Percentiles rank a stretch among this genome's conserved stretches.
These are phyloP conservation scores for Capreolus pygargus DNA, from an alignment of 2,113 vertebrate species.

Conservation along the genomic window DNA sequence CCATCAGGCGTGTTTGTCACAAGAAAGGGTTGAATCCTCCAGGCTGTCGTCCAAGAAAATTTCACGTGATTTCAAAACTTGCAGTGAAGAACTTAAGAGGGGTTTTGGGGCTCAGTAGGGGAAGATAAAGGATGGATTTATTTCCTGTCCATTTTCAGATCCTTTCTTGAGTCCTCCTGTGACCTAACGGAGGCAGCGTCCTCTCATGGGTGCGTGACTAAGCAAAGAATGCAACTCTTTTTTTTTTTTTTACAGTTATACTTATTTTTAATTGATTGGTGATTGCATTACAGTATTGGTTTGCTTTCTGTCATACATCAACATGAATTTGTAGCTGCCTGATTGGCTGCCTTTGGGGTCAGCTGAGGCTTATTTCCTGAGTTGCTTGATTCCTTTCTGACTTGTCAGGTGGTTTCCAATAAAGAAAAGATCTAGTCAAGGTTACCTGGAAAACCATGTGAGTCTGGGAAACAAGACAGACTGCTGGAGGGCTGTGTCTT, in stretches of 20 bases:
- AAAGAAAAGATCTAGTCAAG: neutral
- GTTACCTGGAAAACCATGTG: neutral
- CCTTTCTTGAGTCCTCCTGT: neutral
- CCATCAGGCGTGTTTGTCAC: neutral
- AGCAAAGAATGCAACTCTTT: neutral
- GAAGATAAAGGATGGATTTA: neutral
- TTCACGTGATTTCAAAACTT: neutral
- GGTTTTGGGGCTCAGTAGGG: neutral
- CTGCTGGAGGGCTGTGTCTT: neutral
- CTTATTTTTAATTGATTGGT: neutral
- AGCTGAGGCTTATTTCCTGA: constrained; percentile 12
- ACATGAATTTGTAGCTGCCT: neutral
- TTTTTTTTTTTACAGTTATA: neutral
- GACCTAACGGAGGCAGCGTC: neutral
- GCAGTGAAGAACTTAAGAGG: neutral
- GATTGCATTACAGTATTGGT: neutral
- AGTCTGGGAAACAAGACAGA: constrained; percentile 19
- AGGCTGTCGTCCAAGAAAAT: neutral
- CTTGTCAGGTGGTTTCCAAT: constrained; percentile 31
- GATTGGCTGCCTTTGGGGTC: neutral
- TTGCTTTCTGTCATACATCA: neutral
- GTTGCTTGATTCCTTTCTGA: neutral
- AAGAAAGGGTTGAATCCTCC: neutral
- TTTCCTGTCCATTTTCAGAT: constrained; percentile 33
- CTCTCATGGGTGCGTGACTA: neutral